Conservation (phyloP, 2,113 vertebrate genomes). For the Scatophagus argus region DNA sequence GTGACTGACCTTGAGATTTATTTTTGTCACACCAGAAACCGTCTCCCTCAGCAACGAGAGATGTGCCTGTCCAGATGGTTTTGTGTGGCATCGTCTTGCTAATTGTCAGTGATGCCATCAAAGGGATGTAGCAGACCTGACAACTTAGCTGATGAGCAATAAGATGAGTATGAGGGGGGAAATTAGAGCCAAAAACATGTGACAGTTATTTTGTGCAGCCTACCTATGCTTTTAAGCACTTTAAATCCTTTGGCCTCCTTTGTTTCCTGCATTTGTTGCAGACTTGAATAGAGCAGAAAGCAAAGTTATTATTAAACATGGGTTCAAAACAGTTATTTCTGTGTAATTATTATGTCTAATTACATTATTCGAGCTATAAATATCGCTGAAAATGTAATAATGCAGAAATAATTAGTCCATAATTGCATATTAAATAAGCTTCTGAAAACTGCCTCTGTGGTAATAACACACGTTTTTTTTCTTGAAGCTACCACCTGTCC, state of each 20-base stretch:
- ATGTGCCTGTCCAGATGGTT: constrained; percentile 87
- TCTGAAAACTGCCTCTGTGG: constrained; percentile 1
- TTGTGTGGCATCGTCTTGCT: constrained; percentile 86
- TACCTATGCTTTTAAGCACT: constrained; percentile 71
- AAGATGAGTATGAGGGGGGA: constrained; percentile 75
- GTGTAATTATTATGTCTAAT: constrained; percentile 59
- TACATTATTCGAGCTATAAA: constrained; percentile 44
- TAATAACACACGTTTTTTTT: constrained; percentile 45
- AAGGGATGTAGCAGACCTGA: constrained; percentile 85
- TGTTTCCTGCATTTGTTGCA: constrained; percentile 55
- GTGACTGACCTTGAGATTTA: constrained; percentile 86
- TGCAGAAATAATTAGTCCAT: constrained; percentile 7
- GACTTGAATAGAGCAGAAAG: constrained; percentile 34
- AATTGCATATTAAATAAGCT: constrained; percentile 20
- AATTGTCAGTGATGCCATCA: constrained; percentile 89
- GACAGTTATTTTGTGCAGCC: constrained; percentile 72
- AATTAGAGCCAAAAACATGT: constrained; percentile 75
- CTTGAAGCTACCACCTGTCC: constrained; percentile 56
- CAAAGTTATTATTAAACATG: constrained; percentile 48
- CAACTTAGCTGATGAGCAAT: constrained; percentile 86
- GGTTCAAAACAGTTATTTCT: constrained; percentile 47
- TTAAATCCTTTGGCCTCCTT: constrained; percentile 61
- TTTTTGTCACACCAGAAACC: constrained; percentile 84
- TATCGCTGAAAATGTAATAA: constrained; percentile 29
- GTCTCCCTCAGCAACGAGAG: constrained; percentile 84